Evolutionary conservation across 2,888 invertebrate genomes (phyloP).

Genomic region (Cordylochernes scorpioides): DNA sequence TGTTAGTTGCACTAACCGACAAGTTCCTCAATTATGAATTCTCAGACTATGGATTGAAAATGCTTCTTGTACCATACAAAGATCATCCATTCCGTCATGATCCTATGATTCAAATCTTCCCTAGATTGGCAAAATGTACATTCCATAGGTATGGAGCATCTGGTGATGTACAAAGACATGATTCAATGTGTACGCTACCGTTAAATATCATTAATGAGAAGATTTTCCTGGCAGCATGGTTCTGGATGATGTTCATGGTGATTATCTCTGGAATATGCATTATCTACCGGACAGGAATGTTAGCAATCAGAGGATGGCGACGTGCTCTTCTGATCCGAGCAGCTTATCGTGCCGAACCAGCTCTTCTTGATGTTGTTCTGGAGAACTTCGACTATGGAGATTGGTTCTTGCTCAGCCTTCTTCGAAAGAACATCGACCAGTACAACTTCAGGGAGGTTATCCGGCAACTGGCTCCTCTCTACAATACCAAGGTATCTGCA

Average conservation of each 20-base stretch:
- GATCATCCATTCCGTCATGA: conserved; percentile 14
- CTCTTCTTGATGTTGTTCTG: conserved; percentile 48
- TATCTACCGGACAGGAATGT: conserved; percentile 38
- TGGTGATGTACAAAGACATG: conserved; percentile 60
- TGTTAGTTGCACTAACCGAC: conserved; percentile 16
- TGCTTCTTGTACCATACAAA: conserved; percentile 15
- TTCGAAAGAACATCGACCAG: conserved; percentile 64
- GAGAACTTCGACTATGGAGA: conserved; percentile 38
- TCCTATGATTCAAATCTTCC: conserved; percentile 36
- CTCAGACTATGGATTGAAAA: conserved; percentile 24
- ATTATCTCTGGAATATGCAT: conserved; percentile 47
- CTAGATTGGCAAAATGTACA: conserved; percentile 64
- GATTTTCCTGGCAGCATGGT: conserved; percentile 32
- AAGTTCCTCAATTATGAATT: conserved; percentile 16
- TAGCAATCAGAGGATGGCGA: conserved; percentile 46
- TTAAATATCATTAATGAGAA: conserved; percentile 78
- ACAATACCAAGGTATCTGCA: too few species aligned
- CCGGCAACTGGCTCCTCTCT: too few species aligned
- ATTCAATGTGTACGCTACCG: conserved; percentile 58
- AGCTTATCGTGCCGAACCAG: conserved; percentile 43
- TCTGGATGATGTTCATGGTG: conserved; percentile 38
- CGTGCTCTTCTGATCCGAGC: conserved; percentile 51
- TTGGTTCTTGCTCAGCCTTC: conserved; percentile 26
- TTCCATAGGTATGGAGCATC: conserved; percentile 68
- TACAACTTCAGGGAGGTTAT: conserved; percentile 54